Evolutionary conservation across 1,140 invertebrate genomes (phyloP).

Genomic region (Bradynema listronoti): DNA sequence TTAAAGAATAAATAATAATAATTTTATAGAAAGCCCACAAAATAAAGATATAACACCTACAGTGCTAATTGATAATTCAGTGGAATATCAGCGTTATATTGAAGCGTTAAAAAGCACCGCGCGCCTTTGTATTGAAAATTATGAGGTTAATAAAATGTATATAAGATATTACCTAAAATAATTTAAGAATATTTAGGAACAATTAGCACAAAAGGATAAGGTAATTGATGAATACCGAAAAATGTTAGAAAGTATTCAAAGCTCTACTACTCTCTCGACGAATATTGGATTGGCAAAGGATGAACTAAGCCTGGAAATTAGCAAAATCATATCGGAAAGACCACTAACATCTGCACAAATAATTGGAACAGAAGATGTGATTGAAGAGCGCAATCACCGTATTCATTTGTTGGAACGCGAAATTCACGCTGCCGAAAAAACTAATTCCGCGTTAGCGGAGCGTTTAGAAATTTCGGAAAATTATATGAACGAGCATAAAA

Average conservation of each 20-base stretch:
- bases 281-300: no score
- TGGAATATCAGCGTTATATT: no score
- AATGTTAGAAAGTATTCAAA: constrained; percentile 14
- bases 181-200: constrained; percentile 14
- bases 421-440: background rate
- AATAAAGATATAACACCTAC: no score
- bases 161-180: no score
- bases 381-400: constrained; percentile 14
- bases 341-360: background rate
- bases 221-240: constrained; percentile 10
- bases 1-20: no score
- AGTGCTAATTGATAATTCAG: constrained; percentile 10
- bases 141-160: no score
- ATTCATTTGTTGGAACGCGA: constrained; percentile 10
- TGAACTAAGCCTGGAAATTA: no score
- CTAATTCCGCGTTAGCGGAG: background rate
- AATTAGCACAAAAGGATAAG: constrained; percentile 14
- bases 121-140: no score
- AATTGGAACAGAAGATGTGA: background rate
- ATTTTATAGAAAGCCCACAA: no score
- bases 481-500: background rate
- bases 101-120: no score
- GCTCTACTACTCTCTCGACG: no score
- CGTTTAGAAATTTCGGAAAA: constrained; percentile 1
- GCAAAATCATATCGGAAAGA: background rate